phyloP scores from a whole-genome alignment of 2,888 invertebrate species.

The Maniola hyperantus region DNA sequence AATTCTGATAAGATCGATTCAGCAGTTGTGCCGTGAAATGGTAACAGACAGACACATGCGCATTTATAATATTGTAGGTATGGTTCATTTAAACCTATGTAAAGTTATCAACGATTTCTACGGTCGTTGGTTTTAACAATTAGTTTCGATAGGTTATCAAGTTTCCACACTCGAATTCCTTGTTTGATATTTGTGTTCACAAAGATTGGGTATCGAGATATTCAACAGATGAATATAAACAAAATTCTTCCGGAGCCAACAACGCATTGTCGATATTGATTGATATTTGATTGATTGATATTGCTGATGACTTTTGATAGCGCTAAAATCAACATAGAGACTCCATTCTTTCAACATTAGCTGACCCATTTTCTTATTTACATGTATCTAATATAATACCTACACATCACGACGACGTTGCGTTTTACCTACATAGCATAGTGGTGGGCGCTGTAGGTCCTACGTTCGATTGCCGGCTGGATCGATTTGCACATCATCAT shows the following conservation, averaged over 20 bases:
- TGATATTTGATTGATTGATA: conserved; percentile 15
- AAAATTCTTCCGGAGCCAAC: conserved; percentile 3
- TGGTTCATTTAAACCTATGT: too few species aligned
- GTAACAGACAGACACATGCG: too few species aligned
- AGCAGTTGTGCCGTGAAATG: too few species aligned
- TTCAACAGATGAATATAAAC: not conserved
- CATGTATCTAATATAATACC: not conserved
- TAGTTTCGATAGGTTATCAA: not conserved
- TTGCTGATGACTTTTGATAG: conserved; percentile 7
- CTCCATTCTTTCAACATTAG: not conserved
- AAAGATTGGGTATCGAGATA: not conserved
- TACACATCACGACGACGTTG: not conserved
- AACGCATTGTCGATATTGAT: conserved; percentile 10
- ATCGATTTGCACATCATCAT: too few species aligned
- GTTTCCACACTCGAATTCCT: not conserved
- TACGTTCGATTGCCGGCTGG: too few species aligned
- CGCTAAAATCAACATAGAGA: conserved; percentile 2
- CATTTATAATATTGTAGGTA: too few species aligned
- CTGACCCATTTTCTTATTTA: not conserved
- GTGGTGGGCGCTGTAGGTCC: too few species aligned
- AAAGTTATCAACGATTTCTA: too few species aligned
- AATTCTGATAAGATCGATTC: too few species aligned
- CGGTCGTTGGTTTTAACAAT: not conserved
- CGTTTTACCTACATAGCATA: too few species aligned
- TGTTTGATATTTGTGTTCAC: conserved; percentile 7